These are phyloP conservation scores for Cynaeus angustus DNA, from an alignment of 2,888 invertebrate species.

Conservation along the genomic window DNA sequence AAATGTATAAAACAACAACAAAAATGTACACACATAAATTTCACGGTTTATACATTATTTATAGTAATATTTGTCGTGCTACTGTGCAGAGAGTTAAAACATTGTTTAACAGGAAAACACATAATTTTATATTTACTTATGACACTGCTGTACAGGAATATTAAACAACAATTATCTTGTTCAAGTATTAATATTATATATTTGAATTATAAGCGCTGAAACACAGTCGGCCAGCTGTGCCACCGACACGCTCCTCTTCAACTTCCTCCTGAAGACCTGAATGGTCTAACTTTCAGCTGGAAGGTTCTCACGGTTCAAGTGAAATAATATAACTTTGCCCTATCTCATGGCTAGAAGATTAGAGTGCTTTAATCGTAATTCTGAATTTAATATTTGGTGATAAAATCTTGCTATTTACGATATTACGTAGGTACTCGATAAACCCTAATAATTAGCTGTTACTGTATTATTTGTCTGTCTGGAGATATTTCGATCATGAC, in stretches of 20 bases:
- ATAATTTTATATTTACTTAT: conserved; percentile 57
- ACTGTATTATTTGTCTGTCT: conserved; percentile 45
- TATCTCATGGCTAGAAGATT: conserved; percentile 52
- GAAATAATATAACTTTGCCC: conserved; percentile 62
- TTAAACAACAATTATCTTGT: conserved; percentile 59
- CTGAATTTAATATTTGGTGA: conserved; percentile 50
- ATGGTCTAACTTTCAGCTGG: conserved; percentile 61
- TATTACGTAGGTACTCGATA: conserved; percentile 37
- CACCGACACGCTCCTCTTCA: conserved; percentile 16
- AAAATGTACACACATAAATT: conserved; percentile 53
- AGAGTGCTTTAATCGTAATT: conserved; percentile 48
- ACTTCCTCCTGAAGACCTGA: conserved; percentile 53
- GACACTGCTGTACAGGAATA: conserved; percentile 55
- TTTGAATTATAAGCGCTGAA: conserved; percentile 64
- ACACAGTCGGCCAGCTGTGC: conserved; percentile 56
- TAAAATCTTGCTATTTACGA: conserved; percentile 47
- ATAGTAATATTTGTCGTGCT: conserved; percentile 52
- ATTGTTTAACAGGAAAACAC: conserved; percentile 63
- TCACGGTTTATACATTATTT: conserved; percentile 43
- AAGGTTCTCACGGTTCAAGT: conserved; percentile 64
- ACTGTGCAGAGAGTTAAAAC: conserved; percentile 51
- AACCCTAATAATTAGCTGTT: conserved; percentile 28
- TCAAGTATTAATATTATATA: conserved; percentile 67
- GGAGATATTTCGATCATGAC: conserved; percentile 18
- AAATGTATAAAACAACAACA: conserved; percentile 54